Evolutionary conservation across 2,888 invertebrate genomes (phyloP), one percentile per base, ranked within the genome.

Genomic region (Pimpla rufipes): DNA sequence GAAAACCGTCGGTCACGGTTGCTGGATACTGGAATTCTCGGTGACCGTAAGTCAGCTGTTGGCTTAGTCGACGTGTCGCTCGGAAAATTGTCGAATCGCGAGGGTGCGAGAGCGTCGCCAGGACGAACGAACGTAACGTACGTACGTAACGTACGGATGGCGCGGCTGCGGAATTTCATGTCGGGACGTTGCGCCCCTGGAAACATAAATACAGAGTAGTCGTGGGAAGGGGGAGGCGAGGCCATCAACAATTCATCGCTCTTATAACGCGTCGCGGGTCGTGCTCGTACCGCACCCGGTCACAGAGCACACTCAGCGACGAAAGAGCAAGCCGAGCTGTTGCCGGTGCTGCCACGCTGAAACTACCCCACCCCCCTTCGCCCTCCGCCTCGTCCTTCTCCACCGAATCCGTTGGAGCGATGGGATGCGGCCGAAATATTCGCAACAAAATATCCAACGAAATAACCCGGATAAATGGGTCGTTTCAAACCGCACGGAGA

Each of bases 241-340:
- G 77, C 85, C 86, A 89, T 88, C 88, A 90, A 90, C 90, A 90
- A 90, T 90, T 90, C 90, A 90, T 90, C 89, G 90, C 89, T 89
- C 89, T 90, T 90, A 90, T 90, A 88, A 89, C 89, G 85, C 85
- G 81, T 79, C 29, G 59, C 18, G 23, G 35, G 16, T 45, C 35
- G 29, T 0, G 4, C 16, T 29, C 42, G 16, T 57, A 47, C 23
- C 29, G 42, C 6, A 7, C n/a, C 57, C 7, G 59, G 35, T 37
- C 84, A 71, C 59, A 73, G 37, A 40, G 66, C n/a, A n/a, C n/a
- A n/a, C n/a, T n/a, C n/a, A n/a, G n/a, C n/a, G n/a, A n/a, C n/a
- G 83, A 77, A 67, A 42, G 37, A 55, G 57, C 16, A 40, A 42
- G 57, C 42, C 16, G n/a, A 35, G 10, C n/a, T 37, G 52, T 23